These are phyloP conservation scores for Microchrysa polita DNA, from an alignment of 2,888 invertebrate genomes.

Conservation along the genomic window DNA sequence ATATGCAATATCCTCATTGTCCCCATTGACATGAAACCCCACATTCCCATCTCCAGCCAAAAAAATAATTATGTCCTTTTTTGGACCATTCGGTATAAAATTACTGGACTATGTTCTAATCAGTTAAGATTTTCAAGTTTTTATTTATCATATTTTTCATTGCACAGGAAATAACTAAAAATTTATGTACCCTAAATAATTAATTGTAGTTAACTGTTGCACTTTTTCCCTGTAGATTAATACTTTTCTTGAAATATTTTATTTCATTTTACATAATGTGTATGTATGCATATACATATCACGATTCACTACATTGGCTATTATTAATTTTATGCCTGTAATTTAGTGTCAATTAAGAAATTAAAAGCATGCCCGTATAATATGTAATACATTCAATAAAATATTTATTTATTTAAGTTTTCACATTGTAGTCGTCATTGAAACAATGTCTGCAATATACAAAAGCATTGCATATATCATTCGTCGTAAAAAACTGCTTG, in stretches of 20 bases:
- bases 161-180: too few relatives aligned
- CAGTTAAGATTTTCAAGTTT: too few relatives aligned
- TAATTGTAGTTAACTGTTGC: conserved; percentile 21
- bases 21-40: too few relatives aligned
- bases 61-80: too few relatives aligned
- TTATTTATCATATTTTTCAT: too few relatives aligned
- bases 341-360: conserved; percentile 44
- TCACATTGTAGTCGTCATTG: conserved; percentile 9
- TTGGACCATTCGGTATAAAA: too few relatives aligned
- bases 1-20: too few relatives aligned
- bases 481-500: conserved; percentile 12
- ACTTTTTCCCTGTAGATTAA: conserved; percentile 10
- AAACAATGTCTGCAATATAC: background rate
- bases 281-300: too few relatives aligned
- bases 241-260: conserved; percentile 1
- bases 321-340: conserved; percentile 42
- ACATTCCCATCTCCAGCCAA: too few relatives aligned
- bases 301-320: conserved; percentile 31
- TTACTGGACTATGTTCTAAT: too few relatives aligned
- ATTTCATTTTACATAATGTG: too few relatives aligned
- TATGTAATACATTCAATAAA: conserved; percentile 33
- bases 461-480: conserved; percentile 8
- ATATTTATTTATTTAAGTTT: conserved; percentile 43
- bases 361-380: conserved; percentile 40
- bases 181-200: too few relatives aligned